Evolutionary conservation across 92 coral and sea anemone genomes (phyloP), one percentile per base, ranked within the genome.

Genomic region (Phymanthus crucifer): DNA sequence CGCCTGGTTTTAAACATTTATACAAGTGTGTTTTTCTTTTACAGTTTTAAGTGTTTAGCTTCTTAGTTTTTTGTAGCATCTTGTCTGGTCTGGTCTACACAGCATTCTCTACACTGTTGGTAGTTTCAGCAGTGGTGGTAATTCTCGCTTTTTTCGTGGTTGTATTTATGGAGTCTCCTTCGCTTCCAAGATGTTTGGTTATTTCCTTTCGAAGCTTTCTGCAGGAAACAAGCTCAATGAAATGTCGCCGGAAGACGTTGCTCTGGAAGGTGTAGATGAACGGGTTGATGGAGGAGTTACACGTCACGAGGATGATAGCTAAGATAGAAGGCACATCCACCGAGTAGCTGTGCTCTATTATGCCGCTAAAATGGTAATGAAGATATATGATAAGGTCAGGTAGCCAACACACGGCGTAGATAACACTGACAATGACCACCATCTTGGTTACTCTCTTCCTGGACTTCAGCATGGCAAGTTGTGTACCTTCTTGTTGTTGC

Each of bases 261-360:
- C 75, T 85, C 65, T 80, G 85, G 65, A 89, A 89, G 0, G 83
- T 88, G 73, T 89, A 89, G 70, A 89, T 76, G 69, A 89, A 89
- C 56, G 93, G 93, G 34, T 89, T 89, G 70, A 82, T 86, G 12
- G 93, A 71, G 32, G 93, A 89, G 73, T 89, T 89, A 27, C 86
- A 87, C n/a, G 93, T 83, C 29, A 89, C 88, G 40, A 89, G 77
- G 27, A 89, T 85, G 36, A 89, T 89, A 33, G 85, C 73, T 27
- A 87, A 85, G 71, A 89, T 87, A 68, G 86, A 83, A 17, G 80
- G 66, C 6, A 81, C 88, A 47, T 83, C 87, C 8, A 56, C 66
- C 27, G 90, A 90, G 66, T 89, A 89, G 65, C 34, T 54, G 32
- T 86, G 78, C 26, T 86, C 78, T 43, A 90, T 83, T n/a, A n/a